Base-by-base conservation (phyloP, 2,797 vertebrate species). In the Gymnothorax reevesii region DNA sequence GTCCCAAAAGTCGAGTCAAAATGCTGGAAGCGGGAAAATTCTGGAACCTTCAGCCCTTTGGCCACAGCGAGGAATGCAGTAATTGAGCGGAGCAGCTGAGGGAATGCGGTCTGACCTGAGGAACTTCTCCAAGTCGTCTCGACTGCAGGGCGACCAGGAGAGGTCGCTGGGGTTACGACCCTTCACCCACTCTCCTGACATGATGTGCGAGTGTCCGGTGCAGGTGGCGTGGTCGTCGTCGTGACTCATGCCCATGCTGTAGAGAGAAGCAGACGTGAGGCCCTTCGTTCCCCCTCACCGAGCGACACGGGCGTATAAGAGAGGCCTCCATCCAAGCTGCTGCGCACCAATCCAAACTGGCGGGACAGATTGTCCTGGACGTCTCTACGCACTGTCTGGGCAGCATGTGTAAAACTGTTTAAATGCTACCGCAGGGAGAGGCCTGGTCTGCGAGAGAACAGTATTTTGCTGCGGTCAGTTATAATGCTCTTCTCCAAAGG, bases 151-250 rank as follows among this genome's bases (percentile, higher is more conserved):
- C 25, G 98, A 99, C 98, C 98, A 99, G 73, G 97, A 97, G 13
- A 99, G 96, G 92, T 99, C 98, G 5, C 98, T 99, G 90, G 98
- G 98, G 90, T 97, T 99, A 75, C 98, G 96, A 84, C 98, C 98
- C 90, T 99, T 99, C 89, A 99, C 97, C 98, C 98, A 99, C 88
- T 99, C 98, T 87, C 98, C 98, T 0, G 98, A 98, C 98, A 99
- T 99, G 91, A 99, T 99, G 92, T 99, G 97, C 52, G 98, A 98
- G 89, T 97, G 96, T 57, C 97, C 97, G 0, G 96, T 95, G 75
- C 98, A 99, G 77, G 97, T 94, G 0, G 95, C 90, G 54, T 99
- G 98, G 88, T 99, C 98, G 0, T 99, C 98, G 0, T 99, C 98
- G 0, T 99, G 98, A 91, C 97, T 99, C 97, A 99, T 99, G 9